These are phyloP conservation scores for Agrenia bidenticulata DNA, from an alignment of 2,888 invertebrate species.

Conservation along the genomic window DNA sequence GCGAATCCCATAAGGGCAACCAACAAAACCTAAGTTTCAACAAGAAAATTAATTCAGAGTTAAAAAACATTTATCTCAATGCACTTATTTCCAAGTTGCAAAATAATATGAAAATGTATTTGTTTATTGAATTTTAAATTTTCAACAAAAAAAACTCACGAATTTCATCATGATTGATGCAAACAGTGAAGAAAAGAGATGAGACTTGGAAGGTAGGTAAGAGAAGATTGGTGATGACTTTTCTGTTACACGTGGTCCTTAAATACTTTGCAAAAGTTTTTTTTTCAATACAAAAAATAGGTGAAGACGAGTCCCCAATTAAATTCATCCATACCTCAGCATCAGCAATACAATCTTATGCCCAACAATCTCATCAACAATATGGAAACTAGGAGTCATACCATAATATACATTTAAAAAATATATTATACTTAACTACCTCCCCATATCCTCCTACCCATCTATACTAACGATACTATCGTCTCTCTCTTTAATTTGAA, in stretches of 20 bases:
- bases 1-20: conserved; percentile 26
- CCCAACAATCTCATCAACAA: conserved; percentile 4
- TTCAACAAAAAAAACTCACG: conserved; percentile 26
- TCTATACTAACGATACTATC: too few species aligned
- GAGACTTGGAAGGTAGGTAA: conserved; percentile 1
- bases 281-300: neutral
- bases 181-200: neutral
- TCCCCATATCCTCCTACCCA: too few species aligned
- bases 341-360: neutral
- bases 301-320: conserved; percentile 2
- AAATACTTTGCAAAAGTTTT: conserved; percentile 27
- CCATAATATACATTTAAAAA: too few species aligned
- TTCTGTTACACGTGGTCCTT: conserved; percentile 21
- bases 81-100: neutral
- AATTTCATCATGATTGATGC: conserved; percentile 29
- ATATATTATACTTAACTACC: too few species aligned
- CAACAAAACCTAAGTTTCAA: conserved; percentile 24
- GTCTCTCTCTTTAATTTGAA: too few species aligned
- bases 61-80: neutral
- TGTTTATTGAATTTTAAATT: neutral
- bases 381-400: too few species aligned
- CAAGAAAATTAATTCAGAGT: neutral
- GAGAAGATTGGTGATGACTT: conserved; percentile 27
- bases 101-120: neutral
- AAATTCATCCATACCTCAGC: neutral